These are phyloP conservation scores for Ficedula albicollis DNA, from an alignment of 2,797 vertebrate species.

Conservation along the genomic window DNA sequence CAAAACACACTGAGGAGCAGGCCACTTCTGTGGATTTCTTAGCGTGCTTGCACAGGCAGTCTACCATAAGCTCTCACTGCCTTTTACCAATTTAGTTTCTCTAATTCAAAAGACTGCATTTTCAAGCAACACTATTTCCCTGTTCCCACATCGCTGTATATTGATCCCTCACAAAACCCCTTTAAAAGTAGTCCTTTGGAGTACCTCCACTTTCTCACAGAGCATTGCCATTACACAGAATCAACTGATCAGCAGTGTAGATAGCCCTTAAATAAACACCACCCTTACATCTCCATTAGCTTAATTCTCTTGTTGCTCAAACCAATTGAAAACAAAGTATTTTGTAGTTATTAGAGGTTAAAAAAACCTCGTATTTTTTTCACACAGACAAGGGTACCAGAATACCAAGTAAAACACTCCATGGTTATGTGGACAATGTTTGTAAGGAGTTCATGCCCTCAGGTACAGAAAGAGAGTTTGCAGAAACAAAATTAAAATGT, in stretches of 20 bases:
- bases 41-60: not conserved
- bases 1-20: not conserved
- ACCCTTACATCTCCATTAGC: not conserved
- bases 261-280: not conserved
- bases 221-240: not conserved
- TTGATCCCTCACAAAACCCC: not conserved
- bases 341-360: not conserved
- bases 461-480: not conserved
- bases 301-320: not conserved
- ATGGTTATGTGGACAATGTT: not conserved
- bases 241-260: not conserved
- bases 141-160: not conserved
- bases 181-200: not conserved
- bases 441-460: not conserved
- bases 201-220: accelerated
- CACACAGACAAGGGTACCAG: not conserved
- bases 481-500: not conserved
- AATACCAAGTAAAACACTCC: not conserved
- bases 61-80: not conserved
- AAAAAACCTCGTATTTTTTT: accelerated
- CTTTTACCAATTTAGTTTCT: not conserved
- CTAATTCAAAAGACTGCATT: not conserved
- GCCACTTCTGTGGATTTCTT: not conserved
- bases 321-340: not conserved
- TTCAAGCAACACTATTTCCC: not conserved